These are phyloP conservation scores for Melanotaenia pygmaea DNA, from an alignment of 2,797 vertebrate genomes.

Conservation along the genomic window DNA sequence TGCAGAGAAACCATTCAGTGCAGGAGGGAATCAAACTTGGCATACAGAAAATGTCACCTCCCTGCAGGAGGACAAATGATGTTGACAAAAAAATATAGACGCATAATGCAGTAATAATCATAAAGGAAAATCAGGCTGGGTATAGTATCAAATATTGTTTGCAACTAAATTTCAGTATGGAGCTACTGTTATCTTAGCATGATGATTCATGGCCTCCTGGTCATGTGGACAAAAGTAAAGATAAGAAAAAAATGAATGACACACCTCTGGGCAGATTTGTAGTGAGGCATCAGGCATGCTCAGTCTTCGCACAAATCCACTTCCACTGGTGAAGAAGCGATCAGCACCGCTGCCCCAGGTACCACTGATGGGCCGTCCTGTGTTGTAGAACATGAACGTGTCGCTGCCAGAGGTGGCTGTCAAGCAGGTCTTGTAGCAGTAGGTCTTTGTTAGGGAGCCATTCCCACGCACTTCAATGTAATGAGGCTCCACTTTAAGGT, in stretches of 20 bases:
- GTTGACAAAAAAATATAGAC: not conserved
- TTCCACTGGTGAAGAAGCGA: constrained; percentile 93
- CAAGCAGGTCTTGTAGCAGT: constrained; percentile 98
- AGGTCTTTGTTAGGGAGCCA: constrained; percentile 96
- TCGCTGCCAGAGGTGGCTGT: constrained; percentile 97
- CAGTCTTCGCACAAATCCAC: constrained; percentile 87
- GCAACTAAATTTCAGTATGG: not conserved
- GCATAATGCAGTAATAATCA: not conserved
- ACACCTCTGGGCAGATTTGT: constrained; percentile 83
- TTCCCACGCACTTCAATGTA: constrained; percentile 98
- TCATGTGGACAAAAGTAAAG: constrained; percentile 23
- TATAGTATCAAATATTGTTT: constrained; percentile 4
- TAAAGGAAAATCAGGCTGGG: not conserved
- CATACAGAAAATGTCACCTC: constrained; percentile 17
- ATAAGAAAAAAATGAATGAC: constrained; percentile 49
- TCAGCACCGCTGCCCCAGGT: constrained; percentile 91
- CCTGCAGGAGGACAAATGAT: constrained; percentile 3
- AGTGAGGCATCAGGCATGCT: constrained; percentile 86
- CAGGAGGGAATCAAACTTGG: constrained; percentile 37
- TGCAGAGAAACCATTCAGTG: constrained; percentile 28
- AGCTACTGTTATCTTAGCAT: constrained; percentile 6
- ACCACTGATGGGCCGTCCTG: constrained; percentile 90
- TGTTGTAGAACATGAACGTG: constrained; percentile 99
- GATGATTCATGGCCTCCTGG: constrained; percentile 25
- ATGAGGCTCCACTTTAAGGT: constrained; percentile 95